Conservation (phyloP, 1,140 invertebrate species). For the Druon quercuslanigerum region DNA sequence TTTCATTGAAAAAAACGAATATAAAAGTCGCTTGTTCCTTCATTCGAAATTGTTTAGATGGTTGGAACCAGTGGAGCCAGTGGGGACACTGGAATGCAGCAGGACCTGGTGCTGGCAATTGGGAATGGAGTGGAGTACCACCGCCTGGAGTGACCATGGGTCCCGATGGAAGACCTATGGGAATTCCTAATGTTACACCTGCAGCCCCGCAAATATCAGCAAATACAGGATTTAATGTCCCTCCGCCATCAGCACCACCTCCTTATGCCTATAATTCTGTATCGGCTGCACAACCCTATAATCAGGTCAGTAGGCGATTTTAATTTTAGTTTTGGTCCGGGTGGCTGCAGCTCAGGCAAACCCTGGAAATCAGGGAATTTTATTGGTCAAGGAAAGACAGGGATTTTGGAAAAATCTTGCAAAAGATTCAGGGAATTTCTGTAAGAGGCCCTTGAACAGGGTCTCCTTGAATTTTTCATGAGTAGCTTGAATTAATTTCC, state of each 20-base stretch:
- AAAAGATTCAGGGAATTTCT: no score
- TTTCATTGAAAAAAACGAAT: no score
- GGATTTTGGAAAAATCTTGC: no score
- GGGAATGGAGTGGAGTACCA: constrained; percentile 74
- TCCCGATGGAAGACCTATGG: constrained; percentile 71
- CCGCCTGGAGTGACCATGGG: constrained; percentile 68
- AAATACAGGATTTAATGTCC: constrained; percentile 61
- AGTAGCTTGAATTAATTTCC: no score
- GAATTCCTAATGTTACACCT: constrained; percentile 66
- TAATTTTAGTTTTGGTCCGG: constrained; percentile 21
- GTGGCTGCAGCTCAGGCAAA: no score
- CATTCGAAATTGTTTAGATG: constrained; percentile 57
- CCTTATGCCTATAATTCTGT: constrained; percentile 73
- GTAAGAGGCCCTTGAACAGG: no score
- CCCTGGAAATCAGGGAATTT: no score
- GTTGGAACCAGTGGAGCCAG: constrained; percentile 80
- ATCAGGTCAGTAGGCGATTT: constrained; percentile 57
- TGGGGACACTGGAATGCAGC: constrained; percentile 74
- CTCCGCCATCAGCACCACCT: constrained; percentile 67
- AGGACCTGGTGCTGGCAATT: constrained; percentile 67
- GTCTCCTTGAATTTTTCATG: no score
- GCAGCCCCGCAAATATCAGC: constrained; percentile 70
- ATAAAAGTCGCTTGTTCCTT: background rate
- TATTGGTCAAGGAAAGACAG: no score
- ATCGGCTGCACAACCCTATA: constrained; percentile 63